Conservation (phyloP, 2,113 vertebrate genomes). For the Festucalex cinctus region DNA sequence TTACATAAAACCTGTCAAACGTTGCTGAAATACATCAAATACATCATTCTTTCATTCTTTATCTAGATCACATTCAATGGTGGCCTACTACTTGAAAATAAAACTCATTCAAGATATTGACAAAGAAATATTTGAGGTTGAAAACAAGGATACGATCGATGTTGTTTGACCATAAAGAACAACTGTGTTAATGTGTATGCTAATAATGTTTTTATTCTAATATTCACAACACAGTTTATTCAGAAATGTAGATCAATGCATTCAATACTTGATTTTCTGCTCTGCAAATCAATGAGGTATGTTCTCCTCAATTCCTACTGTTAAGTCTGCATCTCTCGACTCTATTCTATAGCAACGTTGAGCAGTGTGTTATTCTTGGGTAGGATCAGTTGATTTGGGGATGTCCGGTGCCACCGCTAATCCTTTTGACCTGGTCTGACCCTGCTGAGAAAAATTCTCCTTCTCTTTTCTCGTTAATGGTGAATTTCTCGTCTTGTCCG, state of each 20-base stretch:
- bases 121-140: neutral
- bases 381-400: conserved; percentile 61
- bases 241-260: conserved; percentile 32
- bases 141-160: neutral
- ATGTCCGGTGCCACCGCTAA: conserved; percentile 64
- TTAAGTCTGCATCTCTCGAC: conserved; percentile 7
- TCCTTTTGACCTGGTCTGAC: conserved; percentile 64
- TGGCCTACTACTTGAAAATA: neutral
- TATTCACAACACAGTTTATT: conserved; percentile 17
- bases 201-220: neutral
- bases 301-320: conserved; percentile 21
- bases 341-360: conserved; percentile 29
- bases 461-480: conserved; percentile 50
- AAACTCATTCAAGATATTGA: too few species aligned
- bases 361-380: conserved; percentile 42
- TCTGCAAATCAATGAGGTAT: conserved; percentile 25
- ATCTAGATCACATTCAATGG: neutral
- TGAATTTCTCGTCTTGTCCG: conserved; percentile 16
- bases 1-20: too few species aligned
- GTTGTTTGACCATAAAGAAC: neutral
- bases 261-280: conserved; percentile 25
- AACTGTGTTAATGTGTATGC: neutral
- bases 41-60: neutral
- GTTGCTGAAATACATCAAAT: too few species aligned
- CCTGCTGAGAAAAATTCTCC: conserved; percentile 55